Evolutionary conservation across 2,888 invertebrate species (phyloP).

Genomic region (Xylocampa areola): DNA sequence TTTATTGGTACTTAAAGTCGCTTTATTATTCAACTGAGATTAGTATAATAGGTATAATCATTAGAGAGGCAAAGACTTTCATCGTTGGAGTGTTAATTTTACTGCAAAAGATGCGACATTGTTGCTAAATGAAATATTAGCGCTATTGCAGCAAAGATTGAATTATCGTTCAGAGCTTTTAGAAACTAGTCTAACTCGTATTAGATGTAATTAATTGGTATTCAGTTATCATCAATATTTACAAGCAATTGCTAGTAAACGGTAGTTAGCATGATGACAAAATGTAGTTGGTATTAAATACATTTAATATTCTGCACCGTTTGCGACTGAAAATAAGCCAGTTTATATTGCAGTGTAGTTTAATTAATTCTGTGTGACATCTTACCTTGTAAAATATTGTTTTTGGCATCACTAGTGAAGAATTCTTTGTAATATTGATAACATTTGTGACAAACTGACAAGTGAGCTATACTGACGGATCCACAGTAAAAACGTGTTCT

Average conservation of each 20-base stretch:
- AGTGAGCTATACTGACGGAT: too few relatives aligned
- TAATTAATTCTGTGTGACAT: too few relatives aligned
- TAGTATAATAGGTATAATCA: conserved; percentile 85
- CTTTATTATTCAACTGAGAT: conserved; percentile 85
- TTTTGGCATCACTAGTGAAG: too few relatives aligned
- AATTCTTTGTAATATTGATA: too few relatives aligned
- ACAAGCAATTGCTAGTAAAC: conserved; percentile 9
- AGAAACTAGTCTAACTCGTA: conserved; percentile 16
- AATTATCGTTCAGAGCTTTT: conserved; percentile 10
- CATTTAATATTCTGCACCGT: conserved; percentile 10
- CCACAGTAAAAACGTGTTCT: too few relatives aligned
- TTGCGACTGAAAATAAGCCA: not conserved
- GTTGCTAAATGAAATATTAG: conserved; percentile 39
- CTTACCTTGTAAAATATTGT: too few relatives aligned
- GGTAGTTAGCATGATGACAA: conserved; percentile 25
- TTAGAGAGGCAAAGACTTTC: conserved; percentile 77
- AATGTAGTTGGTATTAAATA: conserved; percentile 15
- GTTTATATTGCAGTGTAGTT: too few relatives aligned
- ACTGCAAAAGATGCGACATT: conserved; percentile 43
- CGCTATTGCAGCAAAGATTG: conserved; percentile 11
- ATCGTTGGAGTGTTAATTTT: conserved; percentile 55
- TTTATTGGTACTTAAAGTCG: conserved; percentile 86
- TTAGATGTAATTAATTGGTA: conserved; percentile 21
- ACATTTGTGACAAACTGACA: too few relatives aligned
- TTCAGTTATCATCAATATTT: conserved; percentile 29